phyloP scores from a whole-genome alignment of 2,888 invertebrate species.

The Tanytarsus gracilentus region DNA sequence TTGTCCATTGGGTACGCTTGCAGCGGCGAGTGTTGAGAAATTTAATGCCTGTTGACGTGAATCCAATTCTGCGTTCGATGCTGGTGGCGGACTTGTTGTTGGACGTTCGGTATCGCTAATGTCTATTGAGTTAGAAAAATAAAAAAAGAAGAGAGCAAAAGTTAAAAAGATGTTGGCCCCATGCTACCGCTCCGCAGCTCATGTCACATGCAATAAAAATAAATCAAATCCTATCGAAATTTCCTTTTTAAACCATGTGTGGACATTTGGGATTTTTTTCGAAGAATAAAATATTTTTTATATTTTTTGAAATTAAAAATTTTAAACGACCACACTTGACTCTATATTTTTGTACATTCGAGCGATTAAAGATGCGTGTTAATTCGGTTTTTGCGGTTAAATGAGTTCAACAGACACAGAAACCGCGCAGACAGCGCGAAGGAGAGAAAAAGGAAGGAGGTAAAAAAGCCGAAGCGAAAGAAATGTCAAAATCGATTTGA shows the following conservation, averaged over 20 bases:
- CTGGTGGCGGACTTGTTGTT: constrained; percentile 53
- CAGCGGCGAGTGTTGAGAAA: constrained; percentile 64
- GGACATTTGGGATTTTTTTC: not conserved
- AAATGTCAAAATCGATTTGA: constrained; percentile 28
- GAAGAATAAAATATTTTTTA: no score
- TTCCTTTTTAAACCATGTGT: no score
- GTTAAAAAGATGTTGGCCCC: constrained; percentile 3
- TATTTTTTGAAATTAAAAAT: no score
- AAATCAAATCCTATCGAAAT: constrained; percentile 17
- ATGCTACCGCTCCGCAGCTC: constrained; percentile 29
- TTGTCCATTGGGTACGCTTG: constrained; percentile 44
- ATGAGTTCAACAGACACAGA: constrained; percentile 4
- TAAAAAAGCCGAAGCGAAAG: constrained; percentile 9
- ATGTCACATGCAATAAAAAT: constrained; percentile 28
- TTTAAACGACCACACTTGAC: no score
- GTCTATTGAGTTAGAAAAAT: constrained; percentile 45
- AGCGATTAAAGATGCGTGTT: constrained; percentile 26
- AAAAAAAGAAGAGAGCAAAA: not conserved
- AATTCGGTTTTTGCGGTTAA: constrained; percentile 27
- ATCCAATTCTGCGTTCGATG: constrained; percentile 46
- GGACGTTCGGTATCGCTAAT: constrained; percentile 68
- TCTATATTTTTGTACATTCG: constrained; percentile 9
- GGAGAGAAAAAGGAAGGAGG: not conserved
- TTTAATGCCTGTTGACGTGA: constrained; percentile 60
- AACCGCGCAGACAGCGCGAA: constrained; percentile 2